These are phyloP conservation scores for roundworm (Caenorhabditis elegans) DNA, from an alignment of 1,140 invertebrate genomes.

Conservation along the genomic window DNA sequence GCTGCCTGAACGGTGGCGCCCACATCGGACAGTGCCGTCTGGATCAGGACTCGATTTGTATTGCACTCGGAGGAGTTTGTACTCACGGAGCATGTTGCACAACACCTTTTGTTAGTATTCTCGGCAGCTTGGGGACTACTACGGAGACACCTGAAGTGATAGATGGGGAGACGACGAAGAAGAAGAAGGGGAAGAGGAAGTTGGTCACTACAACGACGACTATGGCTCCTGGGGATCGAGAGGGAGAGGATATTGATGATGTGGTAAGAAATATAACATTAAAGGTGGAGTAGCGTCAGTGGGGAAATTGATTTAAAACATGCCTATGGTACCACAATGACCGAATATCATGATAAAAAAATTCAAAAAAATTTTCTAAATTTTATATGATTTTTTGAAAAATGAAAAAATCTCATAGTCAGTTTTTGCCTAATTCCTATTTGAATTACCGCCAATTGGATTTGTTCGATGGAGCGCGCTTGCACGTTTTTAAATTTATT, in stretches of 20 bases:
- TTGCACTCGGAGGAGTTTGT: conserved; percentile 33
- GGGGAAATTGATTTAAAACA: no score
- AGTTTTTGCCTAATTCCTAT: no score
- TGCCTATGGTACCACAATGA: no score
- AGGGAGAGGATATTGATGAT: background rate
- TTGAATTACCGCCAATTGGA: no score
- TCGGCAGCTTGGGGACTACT: background rate
- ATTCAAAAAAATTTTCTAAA: no score
- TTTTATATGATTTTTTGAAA: no score
- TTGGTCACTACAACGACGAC: background rate
- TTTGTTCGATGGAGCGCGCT: no score
- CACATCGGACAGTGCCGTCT: conserved; percentile 38
- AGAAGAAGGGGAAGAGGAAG: background rate
- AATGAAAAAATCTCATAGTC: no score
- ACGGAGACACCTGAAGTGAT: conserved; percentile 12
- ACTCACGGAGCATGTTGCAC: conserved; percentile 37
- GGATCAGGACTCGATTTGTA: conserved; percentile 35
- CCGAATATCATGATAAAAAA: no score
- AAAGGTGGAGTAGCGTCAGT: no score
- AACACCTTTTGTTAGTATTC: conserved; percentile 29
- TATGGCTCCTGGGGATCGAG: background rate
- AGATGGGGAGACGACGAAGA: conserved; percentile 3
- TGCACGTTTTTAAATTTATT: no score
- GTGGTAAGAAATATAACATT: background rate
- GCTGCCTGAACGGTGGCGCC: conserved; percentile 35